Conservation (phyloP, 2,888 invertebrate species). For the Spatulosminthurus flaviceps region DNA sequence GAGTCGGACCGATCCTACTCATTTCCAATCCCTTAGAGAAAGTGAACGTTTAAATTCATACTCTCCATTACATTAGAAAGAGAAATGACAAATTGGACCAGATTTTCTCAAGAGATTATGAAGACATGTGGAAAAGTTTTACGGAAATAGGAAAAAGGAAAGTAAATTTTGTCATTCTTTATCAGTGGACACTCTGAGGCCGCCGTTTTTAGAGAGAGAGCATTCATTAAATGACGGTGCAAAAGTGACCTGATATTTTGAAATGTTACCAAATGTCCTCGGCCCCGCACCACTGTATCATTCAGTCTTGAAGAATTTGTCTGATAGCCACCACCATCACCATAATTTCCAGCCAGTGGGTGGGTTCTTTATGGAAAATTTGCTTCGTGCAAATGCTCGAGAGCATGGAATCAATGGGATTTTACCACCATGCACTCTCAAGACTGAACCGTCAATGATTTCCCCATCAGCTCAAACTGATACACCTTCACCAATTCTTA, state of each 20-base stretch:
- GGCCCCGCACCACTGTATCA: constrained; percentile 60
- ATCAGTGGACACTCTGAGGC: neutral
- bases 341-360: constrained; percentile 47
- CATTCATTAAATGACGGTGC: neutral
- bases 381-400: constrained; percentile 52
- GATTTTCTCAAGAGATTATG: neutral
- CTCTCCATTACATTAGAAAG: too few relatives aligned
- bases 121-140: neutral
- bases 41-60: neutral
- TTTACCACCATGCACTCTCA: constrained; percentile 50
- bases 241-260: constrained; percentile 35
- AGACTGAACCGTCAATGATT: constrained; percentile 53
- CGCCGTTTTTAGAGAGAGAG: neutral
- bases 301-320: constrained; percentile 55
- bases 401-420: constrained; percentile 51
- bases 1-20: constrained; percentile 30
- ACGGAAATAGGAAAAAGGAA: neutral
- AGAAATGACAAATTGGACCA: too few relatives aligned
- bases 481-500: constrained; percentile 50
- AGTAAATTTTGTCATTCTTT: neutral
- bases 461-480: constrained; percentile 53
- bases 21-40: too few relatives aligned
- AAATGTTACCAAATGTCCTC: constrained; percentile 63
- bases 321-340: constrained; percentile 48
- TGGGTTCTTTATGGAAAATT: constrained; percentile 60